Percentiles rank a stretch among this genome's conserved stretches.
Evolutionary conservation across 2,888 invertebrate genomes (phyloP).

Genomic region (Acrobasis repandana): DNA sequence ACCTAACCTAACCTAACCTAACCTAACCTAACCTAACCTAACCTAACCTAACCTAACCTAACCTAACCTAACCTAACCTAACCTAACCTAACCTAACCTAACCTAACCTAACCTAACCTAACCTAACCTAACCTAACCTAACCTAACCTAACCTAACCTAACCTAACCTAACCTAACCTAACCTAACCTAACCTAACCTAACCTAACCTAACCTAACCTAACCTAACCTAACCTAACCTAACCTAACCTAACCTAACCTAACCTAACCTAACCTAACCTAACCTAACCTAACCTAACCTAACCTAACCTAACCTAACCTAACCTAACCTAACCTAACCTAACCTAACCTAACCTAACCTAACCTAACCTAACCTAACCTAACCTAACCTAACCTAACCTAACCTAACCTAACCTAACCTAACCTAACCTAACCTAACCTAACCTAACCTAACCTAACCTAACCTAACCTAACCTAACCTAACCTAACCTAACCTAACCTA

Average conservation of each 20-base stretch:
- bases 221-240: conserved; percentile 29
- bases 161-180: conserved; percentile 28
- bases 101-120: conserved; percentile 29
- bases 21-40: conserved; percentile 31
- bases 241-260: conserved; percentile 29
- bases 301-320: conserved; percentile 25
- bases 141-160: conserved; percentile 26
- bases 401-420: too few species aligned
- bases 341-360: too few species aligned
- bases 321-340: too few species aligned
- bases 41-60: conserved; percentile 30
- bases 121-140: conserved; percentile 28
- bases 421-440: too few species aligned
- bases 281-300: conserved; percentile 26
- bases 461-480: conserved; percentile 25
- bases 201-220: conserved; percentile 29
- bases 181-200: conserved; percentile 29
- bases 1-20: conserved; percentile 29
- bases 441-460: too few species aligned
- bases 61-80: conserved; percentile 28
- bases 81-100: conserved; percentile 29
- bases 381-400: too few species aligned
- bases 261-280: conserved; percentile 25
- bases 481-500: conserved; percentile 26
- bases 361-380: too few species aligned